Evolutionary conservation across 2,888 invertebrate genomes (phyloP).

Genomic region (Himalopsyche kuldschensis): DNA sequence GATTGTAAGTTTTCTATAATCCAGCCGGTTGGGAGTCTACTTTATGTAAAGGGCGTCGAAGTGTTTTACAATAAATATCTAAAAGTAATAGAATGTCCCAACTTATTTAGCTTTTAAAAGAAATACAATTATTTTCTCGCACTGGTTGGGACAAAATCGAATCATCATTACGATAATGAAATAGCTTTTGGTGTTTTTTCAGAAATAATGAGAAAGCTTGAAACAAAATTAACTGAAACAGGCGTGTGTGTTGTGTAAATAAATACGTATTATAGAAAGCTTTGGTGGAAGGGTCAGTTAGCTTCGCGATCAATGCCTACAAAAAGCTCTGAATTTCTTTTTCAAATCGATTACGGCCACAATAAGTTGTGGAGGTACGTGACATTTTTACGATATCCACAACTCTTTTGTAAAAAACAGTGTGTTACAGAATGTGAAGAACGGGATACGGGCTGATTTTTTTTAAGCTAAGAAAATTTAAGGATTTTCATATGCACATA

Average conservation of each 20-base stretch:
- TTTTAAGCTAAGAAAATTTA: too few species aligned
- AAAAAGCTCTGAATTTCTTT: background rate
- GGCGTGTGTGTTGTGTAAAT: background rate
- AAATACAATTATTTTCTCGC: too few species aligned
- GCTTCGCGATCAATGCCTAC: background rate
- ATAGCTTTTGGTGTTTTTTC: background rate
- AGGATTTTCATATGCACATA: too few species aligned
- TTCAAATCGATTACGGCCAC: background rate
- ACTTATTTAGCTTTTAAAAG: too few species aligned
- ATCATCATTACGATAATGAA: background rate
- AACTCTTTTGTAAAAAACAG: background rate
- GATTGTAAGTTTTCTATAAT: too few species aligned
- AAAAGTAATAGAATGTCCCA: too few species aligned
- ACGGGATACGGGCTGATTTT: background rate
- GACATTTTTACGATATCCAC: background rate
- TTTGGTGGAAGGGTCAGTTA: background rate
- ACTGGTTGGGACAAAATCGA: background rate
- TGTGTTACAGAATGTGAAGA: background rate
- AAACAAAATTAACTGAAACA: background rate
- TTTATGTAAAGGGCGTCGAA: too few species aligned
- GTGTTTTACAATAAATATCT: too few species aligned
- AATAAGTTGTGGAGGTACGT: background rate
- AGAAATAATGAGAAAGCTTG: background rate
- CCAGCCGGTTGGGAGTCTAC: too few species aligned
- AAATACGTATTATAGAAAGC: background rate